Evolutionary conservation across 1,140 invertebrate genomes (phyloP).

Genomic region (Drosophila varians): DNA sequence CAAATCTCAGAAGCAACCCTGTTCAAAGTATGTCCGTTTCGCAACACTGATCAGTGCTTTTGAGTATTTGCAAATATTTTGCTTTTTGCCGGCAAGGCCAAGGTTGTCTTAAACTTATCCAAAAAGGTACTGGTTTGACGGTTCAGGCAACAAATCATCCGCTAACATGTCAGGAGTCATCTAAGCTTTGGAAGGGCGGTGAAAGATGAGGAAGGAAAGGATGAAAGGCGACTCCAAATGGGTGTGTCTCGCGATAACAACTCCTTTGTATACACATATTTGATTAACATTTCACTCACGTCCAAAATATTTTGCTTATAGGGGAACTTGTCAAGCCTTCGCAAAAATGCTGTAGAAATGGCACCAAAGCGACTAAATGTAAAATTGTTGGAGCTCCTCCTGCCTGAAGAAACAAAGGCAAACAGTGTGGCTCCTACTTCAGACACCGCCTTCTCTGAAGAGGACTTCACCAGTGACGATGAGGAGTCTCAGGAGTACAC

Average conservation of each 20-base stretch:
- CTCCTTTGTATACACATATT: slow-evolving; percentile 3
- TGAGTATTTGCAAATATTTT: not conserved
- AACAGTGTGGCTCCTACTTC: not conserved
- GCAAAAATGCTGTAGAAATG: slow-evolving; percentile 2
- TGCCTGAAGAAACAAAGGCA: slow-evolving; percentile 5
- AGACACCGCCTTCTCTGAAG: slow-evolving; percentile 27
- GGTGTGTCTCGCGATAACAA: slow-evolving; percentile 38
- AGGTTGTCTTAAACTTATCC: not conserved
- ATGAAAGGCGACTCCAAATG: slow-evolving; percentile 42
- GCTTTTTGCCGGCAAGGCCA: not conserved
- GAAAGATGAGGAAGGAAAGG: slow-evolving; percentile 26
- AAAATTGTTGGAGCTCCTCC: slow-evolving; percentile 10
- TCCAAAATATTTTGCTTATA: not conserved
- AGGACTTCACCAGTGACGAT: not conserved
- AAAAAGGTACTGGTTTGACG: not conserved
- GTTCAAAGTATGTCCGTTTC: not conserved
- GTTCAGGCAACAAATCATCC: not conserved
- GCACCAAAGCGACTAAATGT: slow-evolving; percentile 1
- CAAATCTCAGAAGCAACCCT: not conserved
- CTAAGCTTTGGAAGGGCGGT: slow-evolving; percentile 34
- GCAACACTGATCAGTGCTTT: not conserved
- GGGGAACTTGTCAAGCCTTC: not conserved
- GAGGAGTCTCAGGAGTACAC: not conserved
- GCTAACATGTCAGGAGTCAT: not conserved
- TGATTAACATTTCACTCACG: slow-evolving; percentile 2